Evolutionary conservation across 2,888 invertebrate genomes (phyloP), one percentile per base, ranked within the genome.

Genomic region (Acanthosepion lycidas): DNA sequence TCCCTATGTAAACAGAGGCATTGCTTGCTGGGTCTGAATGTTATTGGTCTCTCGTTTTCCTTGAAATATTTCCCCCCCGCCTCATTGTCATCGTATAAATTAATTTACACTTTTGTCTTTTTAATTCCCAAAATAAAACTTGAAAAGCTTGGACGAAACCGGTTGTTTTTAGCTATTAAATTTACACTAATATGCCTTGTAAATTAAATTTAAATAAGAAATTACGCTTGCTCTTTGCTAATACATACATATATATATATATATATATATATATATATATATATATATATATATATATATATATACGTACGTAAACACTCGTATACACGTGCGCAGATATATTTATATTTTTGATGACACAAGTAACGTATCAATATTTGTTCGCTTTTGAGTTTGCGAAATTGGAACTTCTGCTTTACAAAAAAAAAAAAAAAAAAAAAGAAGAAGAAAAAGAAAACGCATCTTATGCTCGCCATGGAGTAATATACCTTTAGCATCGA

Each of bases 261-360:
- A 78, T 78, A 78, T 78, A 78, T 78, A 78, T 78, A 78, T 78
- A 78, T 78, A 78, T 78, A 78, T 78, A 78, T 78, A 78, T 78
- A 78, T 33, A 78, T 78, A 78, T 78, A n/a, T 59, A 59, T 59
- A 59, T 59, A 59, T 59, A 59, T 59, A 23, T 59, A 59, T 59
- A 59, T 59, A 59, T 55, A n/a, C 12, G n/a, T 12, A 78, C 15
- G 15, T 5, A 78, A 12, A 78, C 12, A n/a, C 5, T 12, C n/a
- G 9, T 12, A n/a, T 12, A 78, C 12, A n/a, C 18, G 15, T n/a
- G 15, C 18, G 15, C 18, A 78, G 1, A 78, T 78, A 15, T 78
- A 78, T 78, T 9, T n/a, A 78, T 18, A 12, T n/a, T 15, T 15
- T 8, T 78, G 78, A 12, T 78, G 28, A 18, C 78, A n/a, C 8